Base-by-base conservation (phyloP, 2,888 invertebrate species). In the Schrankia costaestrigalis region DNA sequence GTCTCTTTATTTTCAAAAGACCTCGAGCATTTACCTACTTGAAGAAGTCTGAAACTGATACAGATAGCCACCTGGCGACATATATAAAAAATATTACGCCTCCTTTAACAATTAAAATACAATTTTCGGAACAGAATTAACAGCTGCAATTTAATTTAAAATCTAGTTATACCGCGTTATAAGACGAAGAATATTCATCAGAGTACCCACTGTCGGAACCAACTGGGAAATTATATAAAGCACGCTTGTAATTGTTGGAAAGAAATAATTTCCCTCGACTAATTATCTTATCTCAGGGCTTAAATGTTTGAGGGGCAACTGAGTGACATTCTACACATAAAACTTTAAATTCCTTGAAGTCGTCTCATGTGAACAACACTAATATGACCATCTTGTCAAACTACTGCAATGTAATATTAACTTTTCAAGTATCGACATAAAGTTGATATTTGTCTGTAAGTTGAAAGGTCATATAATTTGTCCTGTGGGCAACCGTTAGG, bases 171-270 rank as follows among this genome's bases (percentile, higher is more conserved):
- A 21, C 21, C 24, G 23, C 10, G 9, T 37, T 44, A 26, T 36
- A 26, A 37, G 10, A 31, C 41, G 43, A 49, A 49, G 29, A 44
- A 37, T 31, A 37, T 52, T 40, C 19, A 10, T 14, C 17, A 37
- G 25, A 31, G n/a, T n/a, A n/a, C n/a, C n/a, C 22, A 29, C 18
- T 38, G 29, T 21, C 4, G 11, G 21, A 42, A 26, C 26, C 45
- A 26, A 38, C 40, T 41, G 55, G 55, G 51, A 57, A 57, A 56
- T 56, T 47, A 56, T 42, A 34, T 38, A 33, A 50, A 57, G 42
- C 41, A 41, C 39, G 19, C 41, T 40, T 38, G 35, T 51, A 51
- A 56, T 50, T 47, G 28, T 29, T 38, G 25, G 27, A 28, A 41
- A 40, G 26, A 45, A 41, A 44, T 50, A 37, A 46, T 41, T 54